Conservation (phyloP, 2,113 vertebrate genomes). For the Phylloscopus trochilus region DNA sequence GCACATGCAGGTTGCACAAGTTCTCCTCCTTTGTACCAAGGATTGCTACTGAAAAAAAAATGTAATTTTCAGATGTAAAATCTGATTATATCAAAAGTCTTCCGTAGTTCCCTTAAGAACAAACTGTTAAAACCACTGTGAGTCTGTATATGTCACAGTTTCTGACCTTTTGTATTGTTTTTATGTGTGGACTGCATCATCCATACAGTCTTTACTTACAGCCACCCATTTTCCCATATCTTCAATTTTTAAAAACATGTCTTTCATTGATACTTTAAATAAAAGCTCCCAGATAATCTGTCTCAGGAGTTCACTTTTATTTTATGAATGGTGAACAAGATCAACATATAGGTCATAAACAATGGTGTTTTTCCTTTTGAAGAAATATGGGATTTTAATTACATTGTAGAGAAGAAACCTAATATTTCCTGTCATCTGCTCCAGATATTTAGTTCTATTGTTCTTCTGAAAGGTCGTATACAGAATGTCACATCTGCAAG, state of each 20-base stretch:
- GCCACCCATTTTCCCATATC: neutral
- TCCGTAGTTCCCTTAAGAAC: neutral
- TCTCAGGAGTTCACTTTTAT: neutral
- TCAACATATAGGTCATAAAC: slow-evolving; percentile 9
- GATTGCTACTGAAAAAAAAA: neutral
- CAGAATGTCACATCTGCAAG: slow-evolving; percentile 30
- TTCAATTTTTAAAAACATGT: neutral
- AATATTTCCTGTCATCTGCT: slow-evolving; percentile 47
- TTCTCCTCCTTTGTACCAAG: neutral
- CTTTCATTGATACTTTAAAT: neutral
- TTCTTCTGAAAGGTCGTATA: slow-evolving; percentile 32
- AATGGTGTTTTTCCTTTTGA: neutral
- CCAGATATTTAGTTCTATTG: slow-evolving; percentile 28
- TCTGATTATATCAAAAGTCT: neutral
- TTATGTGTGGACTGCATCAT: neutral
- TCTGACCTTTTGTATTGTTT: neutral
- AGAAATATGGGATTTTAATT: slow-evolving; percentile 29
- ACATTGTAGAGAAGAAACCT: neutral
- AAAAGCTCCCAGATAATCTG: neutral
- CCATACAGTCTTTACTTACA: neutral
- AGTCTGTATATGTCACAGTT: neutral
- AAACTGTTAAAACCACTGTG: neutral
- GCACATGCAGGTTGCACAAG: neutral
- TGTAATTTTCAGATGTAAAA: neutral
- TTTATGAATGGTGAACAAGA: neutral